Evolutionary conservation across 1,140 invertebrate species (phyloP).

Genomic region (Hydropsyche tenuis): DNA sequence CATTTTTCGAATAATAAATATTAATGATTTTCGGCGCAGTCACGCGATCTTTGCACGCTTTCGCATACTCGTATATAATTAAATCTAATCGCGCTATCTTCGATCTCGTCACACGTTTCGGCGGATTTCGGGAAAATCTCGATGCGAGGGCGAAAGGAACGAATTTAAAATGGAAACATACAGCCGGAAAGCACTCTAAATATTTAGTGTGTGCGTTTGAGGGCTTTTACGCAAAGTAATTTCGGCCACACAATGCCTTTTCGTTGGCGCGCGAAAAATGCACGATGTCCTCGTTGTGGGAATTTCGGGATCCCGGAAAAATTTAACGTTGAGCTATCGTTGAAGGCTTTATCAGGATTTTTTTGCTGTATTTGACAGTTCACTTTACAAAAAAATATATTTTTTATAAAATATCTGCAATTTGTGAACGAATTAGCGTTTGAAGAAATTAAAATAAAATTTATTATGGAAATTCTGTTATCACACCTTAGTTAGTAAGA

Average conservation of each 20-base stretch:
- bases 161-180: background rate
- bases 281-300: too few relatives aligned
- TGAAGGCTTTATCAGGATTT: too few relatives aligned
- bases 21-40: background rate
- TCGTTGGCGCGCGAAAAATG: background rate
- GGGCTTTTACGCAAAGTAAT: constrained; percentile 7
- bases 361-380: too few relatives aligned
- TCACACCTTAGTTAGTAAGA: too few relatives aligned
- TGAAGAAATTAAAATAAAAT: too few relatives aligned
- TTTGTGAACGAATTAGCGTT: too few relatives aligned
- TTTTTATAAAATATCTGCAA: too few relatives aligned
- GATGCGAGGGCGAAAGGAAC: background rate
- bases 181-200: background rate
- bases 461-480: too few relatives aligned
- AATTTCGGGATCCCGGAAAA: too few relatives aligned
- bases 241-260: constrained; percentile 3
- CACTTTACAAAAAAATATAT: too few relatives aligned
- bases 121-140: background rate
- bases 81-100: constrained; percentile 2
- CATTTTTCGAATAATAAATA: background rate
- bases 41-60: background rate
- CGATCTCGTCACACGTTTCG: background rate
- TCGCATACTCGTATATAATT: background rate
- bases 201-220: constrained; percentile 7
- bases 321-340: too few relatives aligned